phyloP scores from a whole-genome alignment of 2,888 invertebrate genomes.

The Pimpla rufipes region DNA sequence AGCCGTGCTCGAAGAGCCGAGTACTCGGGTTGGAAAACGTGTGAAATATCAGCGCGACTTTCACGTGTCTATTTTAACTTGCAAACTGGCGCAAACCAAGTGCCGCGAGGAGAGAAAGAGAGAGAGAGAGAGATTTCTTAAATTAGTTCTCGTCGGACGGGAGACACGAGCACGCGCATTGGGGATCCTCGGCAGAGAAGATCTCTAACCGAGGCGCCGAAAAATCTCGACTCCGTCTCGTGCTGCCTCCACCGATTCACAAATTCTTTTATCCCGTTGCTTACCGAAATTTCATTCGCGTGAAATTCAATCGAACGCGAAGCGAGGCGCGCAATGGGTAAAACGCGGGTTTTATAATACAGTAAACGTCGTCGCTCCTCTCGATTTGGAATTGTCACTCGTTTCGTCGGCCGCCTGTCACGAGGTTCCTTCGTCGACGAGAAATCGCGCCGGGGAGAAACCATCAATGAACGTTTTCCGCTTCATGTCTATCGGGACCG shows the following conservation, averaged over 20 bases:
- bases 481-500: not conserved
- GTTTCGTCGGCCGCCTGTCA: constrained; percentile 32
- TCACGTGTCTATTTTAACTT: constrained; percentile 84
- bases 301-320: not conserved
- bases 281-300: constrained; percentile 10
- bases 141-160: constrained; percentile 81
- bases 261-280: not conserved
- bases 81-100: constrained; percentile 83
- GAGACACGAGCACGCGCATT: constrained; percentile 80
- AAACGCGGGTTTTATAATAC: constrained; percentile 15
- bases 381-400: constrained; percentile 2
- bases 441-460: not conserved
- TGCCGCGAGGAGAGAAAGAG: constrained; percentile 47
- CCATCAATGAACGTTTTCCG: constrained; percentile 35
- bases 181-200: constrained; percentile 53
- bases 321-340: not conserved
- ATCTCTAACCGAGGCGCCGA: constrained; percentile 26
- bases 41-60: constrained; percentile 77
- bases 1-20: constrained; percentile 44
- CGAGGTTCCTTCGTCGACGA: constrained; percentile 39
- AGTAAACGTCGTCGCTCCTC: not conserved
- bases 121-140: constrained; percentile 78
- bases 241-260: constrained; percentile 22
- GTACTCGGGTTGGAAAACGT: constrained; percentile 61
- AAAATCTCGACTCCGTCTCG: constrained; percentile 38